phyloP scores from a whole-genome alignment of 2,797 vertebrate species.

The Spinus olivaceus region DNA sequence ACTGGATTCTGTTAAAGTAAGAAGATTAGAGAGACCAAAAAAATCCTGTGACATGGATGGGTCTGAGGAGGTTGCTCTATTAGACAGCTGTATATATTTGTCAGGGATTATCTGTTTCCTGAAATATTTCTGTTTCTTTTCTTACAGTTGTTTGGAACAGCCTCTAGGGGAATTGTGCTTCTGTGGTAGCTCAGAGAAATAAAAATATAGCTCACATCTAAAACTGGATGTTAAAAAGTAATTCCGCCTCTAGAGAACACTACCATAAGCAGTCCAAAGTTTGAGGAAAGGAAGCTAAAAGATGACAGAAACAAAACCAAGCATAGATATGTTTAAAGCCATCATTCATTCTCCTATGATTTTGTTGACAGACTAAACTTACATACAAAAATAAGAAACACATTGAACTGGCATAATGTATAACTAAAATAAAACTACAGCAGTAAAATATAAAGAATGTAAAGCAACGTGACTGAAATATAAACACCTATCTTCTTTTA shows the following conservation, averaged over 20 bases:
- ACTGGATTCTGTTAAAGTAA: conserved; percentile 47
- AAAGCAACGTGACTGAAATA: not conserved
- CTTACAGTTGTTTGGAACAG: not conserved
- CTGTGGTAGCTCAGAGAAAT: conserved; percentile 12
- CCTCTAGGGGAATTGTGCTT: not conserved
- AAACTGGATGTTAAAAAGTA: conserved; percentile 14
- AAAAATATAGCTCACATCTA: conserved; percentile 12
- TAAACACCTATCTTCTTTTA: not conserved
- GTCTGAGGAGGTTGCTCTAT: conserved; percentile 34
- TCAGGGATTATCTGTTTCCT: conserved; percentile 42
- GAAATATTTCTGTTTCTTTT: conserved; percentile 41
- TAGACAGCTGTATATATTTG: conserved; percentile 53
- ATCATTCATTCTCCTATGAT: not conserved
- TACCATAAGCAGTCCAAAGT: not conserved
- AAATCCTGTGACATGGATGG: conserved; percentile 16
- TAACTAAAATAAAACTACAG: not conserved
- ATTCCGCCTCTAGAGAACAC: conserved; percentile 4
- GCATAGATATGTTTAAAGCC: not conserved
- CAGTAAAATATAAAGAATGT: not conserved
- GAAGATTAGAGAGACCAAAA: conserved; percentile 57
- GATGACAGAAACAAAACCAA: conserved; percentile 9
- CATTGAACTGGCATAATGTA: not conserved
- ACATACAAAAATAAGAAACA: not conserved
- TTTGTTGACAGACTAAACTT: not conserved
- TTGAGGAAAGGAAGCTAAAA: not conserved